A percentile compares a stretch with the other conserved stretches of the same genome.
Evolutionary conservation across 1,140 invertebrate species (phyloP).

Genomic region (Drosophila baimaii): DNA sequence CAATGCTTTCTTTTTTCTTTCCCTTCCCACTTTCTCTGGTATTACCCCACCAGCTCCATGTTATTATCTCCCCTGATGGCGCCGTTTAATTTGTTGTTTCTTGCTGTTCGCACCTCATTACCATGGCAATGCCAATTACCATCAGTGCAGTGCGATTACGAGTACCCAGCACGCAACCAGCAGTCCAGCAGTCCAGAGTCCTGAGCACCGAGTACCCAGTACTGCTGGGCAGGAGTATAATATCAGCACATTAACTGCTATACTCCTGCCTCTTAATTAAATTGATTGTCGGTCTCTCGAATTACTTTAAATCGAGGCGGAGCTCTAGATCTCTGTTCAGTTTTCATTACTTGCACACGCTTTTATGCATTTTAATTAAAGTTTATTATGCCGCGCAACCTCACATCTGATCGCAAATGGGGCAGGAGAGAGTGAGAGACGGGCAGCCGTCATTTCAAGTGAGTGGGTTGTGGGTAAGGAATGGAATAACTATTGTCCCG

Average conservation of each 20-base stretch:
- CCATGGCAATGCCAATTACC: slow-evolving; percentile 63
- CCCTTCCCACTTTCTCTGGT: not conserved
- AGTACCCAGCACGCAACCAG: slow-evolving; percentile 16
- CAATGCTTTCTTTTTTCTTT: not conserved
- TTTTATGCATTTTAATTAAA: slow-evolving; percentile 78
- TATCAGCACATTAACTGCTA: slow-evolving; percentile 54
- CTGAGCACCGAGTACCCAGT: slow-evolving; percentile 12
- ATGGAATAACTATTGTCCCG: slow-evolving; percentile 56
- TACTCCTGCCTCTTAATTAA: slow-evolving; percentile 66
- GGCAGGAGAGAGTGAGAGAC: not conserved
- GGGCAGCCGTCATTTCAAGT: slow-evolving; percentile 16
- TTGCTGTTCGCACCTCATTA: slow-evolving; percentile 67
- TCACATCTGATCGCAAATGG: slow-evolving; percentile 17
- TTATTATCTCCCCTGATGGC: slow-evolving; percentile 15
- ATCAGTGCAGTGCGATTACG: slow-evolving; percentile 28
- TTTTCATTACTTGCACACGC: slow-evolving; percentile 38
- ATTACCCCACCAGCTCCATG: not conserved
- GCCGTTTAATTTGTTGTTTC: slow-evolving; percentile 23
- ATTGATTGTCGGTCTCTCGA: slow-evolving; percentile 66
- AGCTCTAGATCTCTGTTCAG: slow-evolving; percentile 30
- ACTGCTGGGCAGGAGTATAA: slow-evolving; percentile 15
- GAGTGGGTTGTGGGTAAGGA: slow-evolving; percentile 1
- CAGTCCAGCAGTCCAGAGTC: too few relatives aligned
- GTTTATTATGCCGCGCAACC: slow-evolving; percentile 63
- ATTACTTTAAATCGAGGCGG: slow-evolving; percentile 53